Evolutionary conservation across 2,113 vertebrate species (phyloP), one percentile per base, ranked within the genome.

Genomic region (Chauna torquata): DNA sequence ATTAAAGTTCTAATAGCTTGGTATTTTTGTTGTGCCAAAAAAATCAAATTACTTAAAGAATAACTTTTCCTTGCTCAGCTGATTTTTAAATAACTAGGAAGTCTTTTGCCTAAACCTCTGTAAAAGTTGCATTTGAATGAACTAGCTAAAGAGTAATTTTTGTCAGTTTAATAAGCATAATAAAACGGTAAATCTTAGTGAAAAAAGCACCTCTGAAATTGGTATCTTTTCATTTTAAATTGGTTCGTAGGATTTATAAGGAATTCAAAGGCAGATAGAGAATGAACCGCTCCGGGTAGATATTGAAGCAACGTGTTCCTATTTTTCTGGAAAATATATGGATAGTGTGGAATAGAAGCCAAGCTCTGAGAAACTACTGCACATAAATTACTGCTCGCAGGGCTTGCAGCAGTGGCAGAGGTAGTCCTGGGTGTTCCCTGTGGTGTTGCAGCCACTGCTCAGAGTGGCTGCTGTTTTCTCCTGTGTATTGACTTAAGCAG

Each of bases 331-430:
- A 42, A 18, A 45, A 62, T 5, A 2, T 0, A 1, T 3, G 14
- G 36, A 34, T 52, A 12, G 45, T 5, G 0, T 6, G 28, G 83
- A 27, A 23, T 28, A 18, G 50, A 9, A 59, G 42, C 49, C 11
- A 2, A 12, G 38, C 69, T 47, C 16, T 2, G 3, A 2, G 83
- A 2, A 24, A 6, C 17, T 3, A 12, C 0, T 13, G 58, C 22
- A 42, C 4, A 0, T n/a, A 54, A n/a, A 5, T n/a, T 30, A 4
- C 40, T 27, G 65, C 68, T 55, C 1, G 0, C 9, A 28, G 3
- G 23, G 62, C 24, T 4, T 25, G 15, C 50, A 1, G 3, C 3
- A 6, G 66, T 38, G 50, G 12, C 70, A 34, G 80, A 58, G 45
- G 68, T 19, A 27, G 57, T 80, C 38, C 82, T 18, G 70, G 14